These are phyloP conservation scores for Sternarchorhynchus goeldii DNA, from an alignment of 2,797 vertebrate genomes.

Conservation along the genomic window DNA sequence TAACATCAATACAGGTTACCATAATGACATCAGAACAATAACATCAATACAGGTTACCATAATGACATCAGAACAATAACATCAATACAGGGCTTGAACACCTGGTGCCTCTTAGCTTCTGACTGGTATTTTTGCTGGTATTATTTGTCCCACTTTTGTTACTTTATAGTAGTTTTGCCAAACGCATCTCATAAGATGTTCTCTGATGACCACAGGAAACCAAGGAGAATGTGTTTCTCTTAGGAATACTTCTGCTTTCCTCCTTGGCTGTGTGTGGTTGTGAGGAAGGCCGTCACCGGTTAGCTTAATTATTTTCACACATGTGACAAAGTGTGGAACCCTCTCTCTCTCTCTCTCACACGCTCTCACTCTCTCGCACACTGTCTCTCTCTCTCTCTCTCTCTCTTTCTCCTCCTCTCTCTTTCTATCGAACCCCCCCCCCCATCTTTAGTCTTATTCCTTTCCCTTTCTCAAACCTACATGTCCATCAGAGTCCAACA, in stretches of 20 bases:
- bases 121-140: background rate
- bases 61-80: background rate
- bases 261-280: constrained; percentile 39
- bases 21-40: background rate
- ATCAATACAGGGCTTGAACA: background rate
- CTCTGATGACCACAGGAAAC: constrained; percentile 9
- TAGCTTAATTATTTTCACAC: constrained; percentile 65
- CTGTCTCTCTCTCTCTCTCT: background rate
- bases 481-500: background rate
- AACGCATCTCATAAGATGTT: constrained; percentile 25
- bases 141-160: constrained; percentile 21
- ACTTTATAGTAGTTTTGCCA: constrained; percentile 63
- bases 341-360: no score
- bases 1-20: background rate
- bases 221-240: constrained; percentile 1
- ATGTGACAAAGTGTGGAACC: constrained; percentile 53
- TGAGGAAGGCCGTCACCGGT: constrained; percentile 42
- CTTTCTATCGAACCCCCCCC: background rate
- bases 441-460: constrained; percentile 12
- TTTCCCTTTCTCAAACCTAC: constrained; percentile 7
- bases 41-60: background rate
- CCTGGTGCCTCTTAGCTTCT: no score
- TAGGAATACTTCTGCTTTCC: background rate
- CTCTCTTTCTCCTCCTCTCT: background rate
- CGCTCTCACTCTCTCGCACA: constrained; percentile 23